Conservation (phyloP, 2,797 vertebrate genomes). For the Fistularia tabacaria region DNA sequence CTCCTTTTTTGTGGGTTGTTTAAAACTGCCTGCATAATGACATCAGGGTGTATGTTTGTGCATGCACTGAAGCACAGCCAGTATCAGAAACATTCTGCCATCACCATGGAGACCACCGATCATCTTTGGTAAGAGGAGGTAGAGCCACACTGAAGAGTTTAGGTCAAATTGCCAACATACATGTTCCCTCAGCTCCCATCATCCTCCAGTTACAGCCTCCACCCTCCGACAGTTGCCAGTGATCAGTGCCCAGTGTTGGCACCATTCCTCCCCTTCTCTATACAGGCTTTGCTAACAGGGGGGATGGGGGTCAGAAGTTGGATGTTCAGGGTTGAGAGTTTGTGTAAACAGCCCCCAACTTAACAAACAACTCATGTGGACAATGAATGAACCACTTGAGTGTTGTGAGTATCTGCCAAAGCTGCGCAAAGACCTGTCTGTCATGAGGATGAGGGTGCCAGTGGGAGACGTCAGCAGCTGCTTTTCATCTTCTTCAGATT, state of each 20-base stretch:
- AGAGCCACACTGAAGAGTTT: slow-evolving; percentile 45
- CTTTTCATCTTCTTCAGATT: slow-evolving; percentile 28
- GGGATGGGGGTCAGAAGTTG: slow-evolving; percentile 15
- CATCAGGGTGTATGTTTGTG: slow-evolving; percentile 23
- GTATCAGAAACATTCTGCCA: slow-evolving; percentile 34
- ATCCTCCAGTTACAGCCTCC: slow-evolving; percentile 25
- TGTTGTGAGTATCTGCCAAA: slow-evolving; percentile 28
- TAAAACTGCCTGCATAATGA: slow-evolving; percentile 27
- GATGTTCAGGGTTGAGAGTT: slow-evolving; percentile 31
- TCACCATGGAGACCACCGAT: slow-evolving; percentile 32
- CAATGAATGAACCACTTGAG: slow-evolving; percentile 21
- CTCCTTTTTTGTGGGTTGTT: slow-evolving; percentile 2
- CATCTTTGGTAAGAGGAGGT: slow-evolving; percentile 28
- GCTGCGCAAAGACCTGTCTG: slow-evolving; percentile 14
- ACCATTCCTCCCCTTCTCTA: slow-evolving; percentile 11
- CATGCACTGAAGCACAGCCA: slow-evolving; percentile 21
- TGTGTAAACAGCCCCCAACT: slow-evolving; percentile 24
- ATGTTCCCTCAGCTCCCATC: slow-evolving; percentile 28
- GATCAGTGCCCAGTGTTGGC: slow-evolving; percentile 30
- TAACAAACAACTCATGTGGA: slow-evolving; percentile 25
- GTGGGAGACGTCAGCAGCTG: slow-evolving; percentile 25
- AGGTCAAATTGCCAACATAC: slow-evolving; percentile 31
- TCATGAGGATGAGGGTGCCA: slow-evolving; percentile 21
- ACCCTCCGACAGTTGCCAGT: slow-evolving; percentile 13
- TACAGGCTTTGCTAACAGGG: slow-evolving; percentile 10